Base-by-base conservation (phyloP, 2,888 invertebrate species). In the Calephelis perditalis region DNA sequence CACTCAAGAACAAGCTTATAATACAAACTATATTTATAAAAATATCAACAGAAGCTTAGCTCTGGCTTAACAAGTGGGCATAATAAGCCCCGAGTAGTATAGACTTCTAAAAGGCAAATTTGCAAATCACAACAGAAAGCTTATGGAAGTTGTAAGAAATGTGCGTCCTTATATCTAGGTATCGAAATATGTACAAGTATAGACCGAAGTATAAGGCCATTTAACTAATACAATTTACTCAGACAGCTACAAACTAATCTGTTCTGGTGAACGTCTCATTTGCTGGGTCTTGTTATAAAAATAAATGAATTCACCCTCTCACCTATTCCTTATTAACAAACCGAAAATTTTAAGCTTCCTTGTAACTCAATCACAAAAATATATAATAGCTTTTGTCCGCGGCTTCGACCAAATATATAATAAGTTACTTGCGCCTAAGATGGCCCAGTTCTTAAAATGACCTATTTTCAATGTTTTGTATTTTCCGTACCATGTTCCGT, bases 61-160 rank as follows among this genome's bases (percentile, higher is more conserved):
- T 88, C 79, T 79, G 71, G 67, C 74, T 77, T 81, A 74, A 72
- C 49, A 12, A 61, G 64, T 76, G 73, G 57, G 73, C 79, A 79
- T 84, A 84, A 82, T 40, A 73, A 71, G 70, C 79, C 79, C 78
- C 78, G 73, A 79, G 76, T 69, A 71, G 75, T 76, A 75, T 71
- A 76, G 79, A 73, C 77, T 67, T 74, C 78, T 81, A 81, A 74
- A 87, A 87, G 87, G 86, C 85, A 78, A 84, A 86, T 70, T 68
- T 80, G 88, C 87, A 86, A 89, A 85, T 86, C 86, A 89, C 87
- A 75, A 82, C 78, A 81, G 74, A 69, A 86, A 88, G 86, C 80
- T 75, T 76, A 67, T 36, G 56, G 67, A 40, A 80, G 75, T 76
- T 75, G 73, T 71, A 71, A n/a, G n/a, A 68, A 74, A 76, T 82